Conservation (phyloP, 2,888 invertebrate genomes). For the Cynaeus angustus region DNA sequence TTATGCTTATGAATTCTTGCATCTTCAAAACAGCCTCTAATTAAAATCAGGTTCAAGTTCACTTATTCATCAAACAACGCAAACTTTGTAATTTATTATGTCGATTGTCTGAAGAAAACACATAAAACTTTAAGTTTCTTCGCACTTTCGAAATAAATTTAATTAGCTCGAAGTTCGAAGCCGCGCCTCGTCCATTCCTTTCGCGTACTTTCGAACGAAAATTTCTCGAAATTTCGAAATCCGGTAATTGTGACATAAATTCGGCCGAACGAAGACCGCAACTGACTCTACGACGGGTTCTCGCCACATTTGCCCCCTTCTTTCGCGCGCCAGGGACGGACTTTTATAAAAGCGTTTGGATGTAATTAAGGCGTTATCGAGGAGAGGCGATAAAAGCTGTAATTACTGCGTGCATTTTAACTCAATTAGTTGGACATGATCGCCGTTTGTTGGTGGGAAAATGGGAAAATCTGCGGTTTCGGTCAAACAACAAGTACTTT, state of each 20-base stretch:
- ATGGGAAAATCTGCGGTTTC: too few species aligned
- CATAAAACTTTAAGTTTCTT: neutral
- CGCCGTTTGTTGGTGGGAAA: neutral
- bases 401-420: constrained; percentile 10
- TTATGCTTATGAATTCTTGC: constrained; percentile 8
- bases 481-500: too few species aligned
- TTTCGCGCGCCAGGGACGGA: constrained; percentile 9
- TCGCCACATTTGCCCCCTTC: neutral
- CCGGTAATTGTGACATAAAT: constrained; percentile 10
- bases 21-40: constrained; percentile 5
- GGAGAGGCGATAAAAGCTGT: neutral
- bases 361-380: constrained; percentile 21
- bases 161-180: constrained; percentile 19
- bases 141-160: constrained; percentile 3
- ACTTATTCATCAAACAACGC: neutral
- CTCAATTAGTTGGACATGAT: constrained; percentile 4
- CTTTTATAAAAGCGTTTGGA: constrained; percentile 16
- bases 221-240: neutral
- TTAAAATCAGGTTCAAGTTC: constrained; percentile 6
- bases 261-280: constrained; percentile 2
- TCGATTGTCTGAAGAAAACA: constrained; percentile 9
- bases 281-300: constrained; percentile 9
- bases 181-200: neutral
- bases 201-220: neutral
- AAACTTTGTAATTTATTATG: constrained; percentile 10